phyloP scores from a whole-genome alignment of 1,140 invertebrate genomes.

The Drosophila athabasca region DNA sequence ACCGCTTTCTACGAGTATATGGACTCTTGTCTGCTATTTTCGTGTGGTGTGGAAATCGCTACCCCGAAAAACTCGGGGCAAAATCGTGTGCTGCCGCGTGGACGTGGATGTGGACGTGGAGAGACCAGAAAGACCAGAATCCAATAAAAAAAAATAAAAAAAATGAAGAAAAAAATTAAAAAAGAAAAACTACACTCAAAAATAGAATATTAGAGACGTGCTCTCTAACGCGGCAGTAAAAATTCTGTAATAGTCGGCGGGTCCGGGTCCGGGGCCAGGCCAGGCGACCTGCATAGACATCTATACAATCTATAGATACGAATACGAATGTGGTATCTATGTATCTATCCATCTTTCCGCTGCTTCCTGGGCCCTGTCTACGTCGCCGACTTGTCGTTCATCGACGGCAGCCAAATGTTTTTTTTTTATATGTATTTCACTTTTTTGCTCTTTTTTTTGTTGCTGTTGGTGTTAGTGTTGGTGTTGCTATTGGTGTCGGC shows the following conservation, averaged over 20 bases:
- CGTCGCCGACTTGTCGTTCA: slow-evolving; percentile 58
- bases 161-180: slow-evolving; percentile 32
- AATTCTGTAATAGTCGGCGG: slow-evolving; percentile 65
- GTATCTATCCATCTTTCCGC: slow-evolving; percentile 54
- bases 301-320: slow-evolving; percentile 62
- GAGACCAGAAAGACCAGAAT: slow-evolving; percentile 33
- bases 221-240: slow-evolving; percentile 56
- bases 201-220: slow-evolving; percentile 79
- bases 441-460: slow-evolving; percentile 38
- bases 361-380: slow-evolving; percentile 19
- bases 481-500: slow-evolving; percentile 24
- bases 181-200: slow-evolving; percentile 55
- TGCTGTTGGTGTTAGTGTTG: slow-evolving; percentile 4
- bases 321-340: slow-evolving; percentile 36
- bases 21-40: slow-evolving; percentile 47
- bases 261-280: slow-evolving; percentile 31
- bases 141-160: slow-evolving; percentile 23
- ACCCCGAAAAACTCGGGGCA: slow-evolving; percentile 15
- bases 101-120: slow-evolving; percentile 67
- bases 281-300: slow-evolving; percentile 37
- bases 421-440: slow-evolving; percentile 26
- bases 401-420: slow-evolving; percentile 65
- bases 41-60: slow-evolving; percentile 33
- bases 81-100: slow-evolving; percentile 35
- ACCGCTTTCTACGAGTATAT: slow-evolving; percentile 26